Conservation (phyloP, 2,888 invertebrate species). For the Dichetophora obliterata region DNA sequence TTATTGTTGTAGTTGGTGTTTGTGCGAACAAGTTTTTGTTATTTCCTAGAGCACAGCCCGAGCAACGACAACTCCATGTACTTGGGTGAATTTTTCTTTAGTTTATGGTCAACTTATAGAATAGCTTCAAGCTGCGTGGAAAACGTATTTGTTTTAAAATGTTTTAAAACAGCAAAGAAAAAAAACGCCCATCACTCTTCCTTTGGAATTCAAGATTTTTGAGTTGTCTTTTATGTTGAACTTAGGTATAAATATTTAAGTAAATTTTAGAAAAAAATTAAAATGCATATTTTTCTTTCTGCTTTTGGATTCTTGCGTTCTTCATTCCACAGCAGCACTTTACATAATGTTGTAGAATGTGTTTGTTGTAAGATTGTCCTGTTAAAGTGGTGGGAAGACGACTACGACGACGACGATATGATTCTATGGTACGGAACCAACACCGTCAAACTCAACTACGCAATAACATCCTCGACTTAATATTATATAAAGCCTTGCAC, state of each 20-base stretch:
- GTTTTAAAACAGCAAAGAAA: not conserved
- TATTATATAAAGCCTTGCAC: not conserved
- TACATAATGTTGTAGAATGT: not conserved
- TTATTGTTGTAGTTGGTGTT: not conserved
- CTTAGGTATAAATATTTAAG: not conserved
- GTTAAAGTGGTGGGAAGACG: not conserved
- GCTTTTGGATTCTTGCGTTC: not conserved
- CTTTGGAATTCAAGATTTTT: not conserved
- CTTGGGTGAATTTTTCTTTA: not conserved
- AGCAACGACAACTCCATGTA: not conserved
- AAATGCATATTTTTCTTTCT: not conserved
- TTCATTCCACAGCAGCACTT: not conserved
- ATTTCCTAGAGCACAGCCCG: not conserved
- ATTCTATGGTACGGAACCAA: not conserved
- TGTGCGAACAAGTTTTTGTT: not conserved
- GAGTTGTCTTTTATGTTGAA: not conserved
- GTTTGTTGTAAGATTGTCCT: not conserved
- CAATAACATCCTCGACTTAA: constrained; percentile 1
- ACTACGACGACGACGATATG: not conserved
- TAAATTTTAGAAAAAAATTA: not conserved
- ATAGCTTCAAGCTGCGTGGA: not conserved
- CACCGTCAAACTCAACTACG: not conserved
- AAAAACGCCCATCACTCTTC: no score
- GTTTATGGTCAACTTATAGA: constrained; percentile 12
- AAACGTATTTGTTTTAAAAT: not conserved